A percentile compares a stretch with the other conserved stretches of the same genome.
Evolutionary conservation across 2,113 vertebrate species (phyloP).

Genomic region (Uropsilus gracilis): DNA sequence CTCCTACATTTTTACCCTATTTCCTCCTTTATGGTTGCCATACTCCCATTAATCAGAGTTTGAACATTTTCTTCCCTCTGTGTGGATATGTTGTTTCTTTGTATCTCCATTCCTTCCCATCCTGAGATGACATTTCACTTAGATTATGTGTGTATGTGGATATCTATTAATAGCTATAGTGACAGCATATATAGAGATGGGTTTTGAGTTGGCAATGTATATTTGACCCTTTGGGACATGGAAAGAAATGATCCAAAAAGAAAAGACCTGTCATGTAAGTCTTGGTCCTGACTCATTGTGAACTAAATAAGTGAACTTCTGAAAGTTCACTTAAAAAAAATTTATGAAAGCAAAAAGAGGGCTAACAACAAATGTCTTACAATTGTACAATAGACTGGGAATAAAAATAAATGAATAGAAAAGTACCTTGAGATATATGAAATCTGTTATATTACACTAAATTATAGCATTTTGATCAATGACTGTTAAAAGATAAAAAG

Average conservation of each 20-base stretch:
- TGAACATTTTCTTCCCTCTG: background rate
- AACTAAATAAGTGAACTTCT: background rate
- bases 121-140: background rate
- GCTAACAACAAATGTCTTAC: background rate
- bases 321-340: background rate
- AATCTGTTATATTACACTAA: background rate
- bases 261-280: background rate
- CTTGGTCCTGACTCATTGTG: background rate
- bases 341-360: background rate
- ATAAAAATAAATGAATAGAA: background rate
- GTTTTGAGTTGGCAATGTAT: background rate
- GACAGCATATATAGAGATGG: no score
- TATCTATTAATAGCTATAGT: no score
- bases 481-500: background rate
- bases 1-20: background rate
- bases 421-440: slow-evolving; percentile 29
- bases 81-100: background rate
- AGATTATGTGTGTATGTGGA: background rate
- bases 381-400: background rate
- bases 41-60: background rate
- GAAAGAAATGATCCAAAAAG: background rate
- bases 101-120: background rate
- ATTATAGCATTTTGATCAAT: background rate
- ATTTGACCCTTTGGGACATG: background rate
- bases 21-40: background rate